phyloP scores from a whole-genome alignment of 92 coral and sea anemone genomes.

The Umimayanthus chanpuru region DNA sequence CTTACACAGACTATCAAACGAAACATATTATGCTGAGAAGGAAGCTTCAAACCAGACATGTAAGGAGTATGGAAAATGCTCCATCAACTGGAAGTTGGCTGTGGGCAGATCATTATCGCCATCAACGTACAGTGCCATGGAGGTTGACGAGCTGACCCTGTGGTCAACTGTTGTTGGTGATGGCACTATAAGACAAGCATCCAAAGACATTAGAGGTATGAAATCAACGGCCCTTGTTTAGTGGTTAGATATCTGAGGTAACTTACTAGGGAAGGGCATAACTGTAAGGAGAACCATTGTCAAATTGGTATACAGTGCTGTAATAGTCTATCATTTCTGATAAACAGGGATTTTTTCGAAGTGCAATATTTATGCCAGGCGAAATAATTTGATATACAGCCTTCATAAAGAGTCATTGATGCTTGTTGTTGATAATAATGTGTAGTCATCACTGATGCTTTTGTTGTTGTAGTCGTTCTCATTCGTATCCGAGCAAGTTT shows the following conservation, averaged over 20 bases:
- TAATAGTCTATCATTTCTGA: too few relatives aligned
- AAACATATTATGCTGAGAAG: not conserved
- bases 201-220: conserved; percentile 7
- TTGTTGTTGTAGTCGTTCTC: too few relatives aligned
- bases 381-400: too few relatives aligned
- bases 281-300: not conserved
- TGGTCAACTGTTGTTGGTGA: conserved; percentile 23
- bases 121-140: not conserved
- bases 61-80: not conserved
- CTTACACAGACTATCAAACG: conserved; percentile 13
- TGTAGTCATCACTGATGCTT: too few relatives aligned
- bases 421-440: too few relatives aligned
- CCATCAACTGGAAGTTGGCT: conserved; percentile 25
- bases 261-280: not conserved
- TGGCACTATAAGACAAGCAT: conserved; percentile 12
- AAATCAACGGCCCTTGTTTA: not conserved
- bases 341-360: too few relatives aligned
- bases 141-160: conserved; percentile 32
- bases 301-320: not conserved
- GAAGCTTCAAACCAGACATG: conserved; percentile 12
- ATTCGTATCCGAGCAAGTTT: too few relatives aligned
- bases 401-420: too few relatives aligned
- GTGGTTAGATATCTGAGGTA: too few relatives aligned
- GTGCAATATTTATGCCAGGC: too few relatives aligned
- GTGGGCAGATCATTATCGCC: conserved; percentile 27